Evolutionary conservation across 1,140 invertebrate species (phyloP).

Genomic region (Drosophila repletoides): DNA sequence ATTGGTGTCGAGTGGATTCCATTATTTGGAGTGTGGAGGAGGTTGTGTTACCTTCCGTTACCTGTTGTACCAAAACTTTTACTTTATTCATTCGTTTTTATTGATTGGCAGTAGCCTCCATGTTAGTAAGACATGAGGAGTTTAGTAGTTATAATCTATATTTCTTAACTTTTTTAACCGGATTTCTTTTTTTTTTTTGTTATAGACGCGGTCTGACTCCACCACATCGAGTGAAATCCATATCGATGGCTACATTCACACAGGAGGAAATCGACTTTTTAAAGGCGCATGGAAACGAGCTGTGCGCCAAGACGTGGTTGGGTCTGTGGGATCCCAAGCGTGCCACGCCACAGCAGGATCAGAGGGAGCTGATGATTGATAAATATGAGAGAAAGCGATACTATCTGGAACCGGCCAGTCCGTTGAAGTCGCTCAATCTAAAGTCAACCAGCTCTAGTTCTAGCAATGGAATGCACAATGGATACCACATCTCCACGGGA

Average conservation of each 20-base stretch:
- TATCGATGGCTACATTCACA: slow-evolving; percentile 99
- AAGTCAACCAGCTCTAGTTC: slow-evolving; percentile 59
- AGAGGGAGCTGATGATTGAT: slow-evolving; percentile 94
- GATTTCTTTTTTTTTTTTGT: slow-evolving; percentile 30
- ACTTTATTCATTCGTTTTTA: no score
- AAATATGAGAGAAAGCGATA: slow-evolving; percentile 96
- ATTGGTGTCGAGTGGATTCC: slow-evolving; percentile 18
- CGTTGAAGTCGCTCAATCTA: slow-evolving; percentile 82
- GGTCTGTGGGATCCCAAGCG: slow-evolving; percentile 92
- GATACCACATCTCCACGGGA: slow-evolving; percentile 34
- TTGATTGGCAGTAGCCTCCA: no score
- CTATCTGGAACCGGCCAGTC: slow-evolving; percentile 86
- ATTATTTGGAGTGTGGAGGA: no score
- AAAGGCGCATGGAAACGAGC: slow-evolving; percentile 95
- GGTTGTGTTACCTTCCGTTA: background rate
- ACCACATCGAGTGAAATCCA: slow-evolving; percentile 98
- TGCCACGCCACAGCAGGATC: slow-evolving; percentile 85
- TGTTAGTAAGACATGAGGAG: no score
- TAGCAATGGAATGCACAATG: slow-evolving; percentile 37
- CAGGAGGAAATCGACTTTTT: slow-evolving; percentile 97
- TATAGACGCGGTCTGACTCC: slow-evolving; percentile 97
- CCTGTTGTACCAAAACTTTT: background rate
- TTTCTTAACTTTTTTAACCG: slow-evolving; percentile 2
- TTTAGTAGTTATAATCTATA: no score
- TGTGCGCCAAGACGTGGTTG: slow-evolving; percentile 95